Percentiles rank a stretch among this genome's conserved stretches.
Conservation (phyloP, 2,797 vertebrate species). For the Sphaeramia orbicularis region DNA sequence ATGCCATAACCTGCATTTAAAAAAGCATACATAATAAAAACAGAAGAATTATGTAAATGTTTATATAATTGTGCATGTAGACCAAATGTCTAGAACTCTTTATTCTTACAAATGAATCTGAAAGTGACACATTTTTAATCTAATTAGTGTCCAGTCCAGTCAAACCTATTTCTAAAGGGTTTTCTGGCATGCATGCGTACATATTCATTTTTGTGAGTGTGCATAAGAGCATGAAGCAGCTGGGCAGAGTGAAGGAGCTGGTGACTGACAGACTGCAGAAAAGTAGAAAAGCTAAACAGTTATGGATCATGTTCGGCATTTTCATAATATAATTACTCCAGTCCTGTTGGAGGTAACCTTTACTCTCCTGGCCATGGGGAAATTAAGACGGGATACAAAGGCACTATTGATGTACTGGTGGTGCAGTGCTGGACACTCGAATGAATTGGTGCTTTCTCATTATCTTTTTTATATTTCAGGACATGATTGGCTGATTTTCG, state of each 20-base stretch:
- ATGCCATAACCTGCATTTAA: not conserved
- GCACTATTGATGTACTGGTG: slow-evolving; percentile 25
- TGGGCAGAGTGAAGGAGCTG: slow-evolving; percentile 11
- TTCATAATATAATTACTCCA: slow-evolving; percentile 33
- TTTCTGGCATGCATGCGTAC: slow-evolving; percentile 19
- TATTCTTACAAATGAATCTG: not conserved
- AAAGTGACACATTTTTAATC: slow-evolving; percentile 19
- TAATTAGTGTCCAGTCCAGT: not conserved
- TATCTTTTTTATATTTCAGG: not conserved
- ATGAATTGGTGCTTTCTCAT: not conserved
- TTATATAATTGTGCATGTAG: not conserved
- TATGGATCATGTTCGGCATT: slow-evolving; percentile 28
- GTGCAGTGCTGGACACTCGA: not conserved
- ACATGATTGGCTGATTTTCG: not conserved
- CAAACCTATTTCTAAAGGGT: not conserved
- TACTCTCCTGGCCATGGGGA: not conserved
- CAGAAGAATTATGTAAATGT: not conserved
- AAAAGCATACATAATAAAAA: slow-evolving; percentile 3
- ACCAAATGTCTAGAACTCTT: not conserved
- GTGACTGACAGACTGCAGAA: slow-evolving; percentile 43
- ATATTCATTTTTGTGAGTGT: slow-evolving; percentile 5
- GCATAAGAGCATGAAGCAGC: not conserved
- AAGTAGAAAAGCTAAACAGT: slow-evolving; percentile 28
- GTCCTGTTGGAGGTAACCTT: slow-evolving; percentile 11
- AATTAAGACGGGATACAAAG: slow-evolving; percentile 4